These are phyloP conservation scores for Saccostrea echinata DNA, from an alignment of 1,140 invertebrate species.

Conservation along the genomic window DNA sequence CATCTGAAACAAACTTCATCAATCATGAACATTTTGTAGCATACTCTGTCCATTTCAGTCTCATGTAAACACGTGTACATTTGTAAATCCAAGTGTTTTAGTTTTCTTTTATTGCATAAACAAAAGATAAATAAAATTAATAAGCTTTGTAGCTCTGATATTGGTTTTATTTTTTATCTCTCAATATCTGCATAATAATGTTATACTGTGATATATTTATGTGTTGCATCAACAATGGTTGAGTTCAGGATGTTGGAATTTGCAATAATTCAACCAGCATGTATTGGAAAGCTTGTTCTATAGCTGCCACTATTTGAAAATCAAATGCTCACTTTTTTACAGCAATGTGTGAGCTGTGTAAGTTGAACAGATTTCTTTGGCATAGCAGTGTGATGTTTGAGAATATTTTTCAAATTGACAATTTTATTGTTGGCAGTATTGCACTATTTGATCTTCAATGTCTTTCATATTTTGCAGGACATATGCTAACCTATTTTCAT, in stretches of 20 bases:
- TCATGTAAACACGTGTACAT: not conserved
- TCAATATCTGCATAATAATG: not conserved
- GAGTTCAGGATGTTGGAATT: not conserved
- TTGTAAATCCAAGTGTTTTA: not conserved
- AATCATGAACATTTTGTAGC: conserved; percentile 15
- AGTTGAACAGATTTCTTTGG: too few species aligned
- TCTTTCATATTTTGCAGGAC: conserved; percentile 74
- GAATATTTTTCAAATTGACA: not conserved
- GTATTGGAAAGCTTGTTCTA: not conserved
- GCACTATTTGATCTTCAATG: conserved; percentile 73
- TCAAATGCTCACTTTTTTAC: too few species aligned
- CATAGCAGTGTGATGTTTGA: too few species aligned
- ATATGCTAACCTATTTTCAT: conserved; percentile 67
- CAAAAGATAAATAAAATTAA: conserved; percentile 2
- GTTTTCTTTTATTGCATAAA: conserved; percentile 3
- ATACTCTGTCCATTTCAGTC: not conserved
- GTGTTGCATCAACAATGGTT: too few species aligned
- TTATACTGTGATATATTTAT: not conserved
- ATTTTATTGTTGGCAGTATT: conserved; percentile 67
- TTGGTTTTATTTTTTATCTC: not conserved
- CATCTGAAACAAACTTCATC: not conserved
- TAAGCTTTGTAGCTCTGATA: not conserved
- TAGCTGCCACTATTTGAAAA: too few species aligned
- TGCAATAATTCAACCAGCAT: not conserved
- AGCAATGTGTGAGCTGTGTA: too few species aligned